Percentiles rank a stretch among this genome's conserved stretches.
These are phyloP conservation scores for Myanophis thanlyinensis DNA, from an alignment of 2,113 vertebrate species.

Conservation along the genomic window DNA sequence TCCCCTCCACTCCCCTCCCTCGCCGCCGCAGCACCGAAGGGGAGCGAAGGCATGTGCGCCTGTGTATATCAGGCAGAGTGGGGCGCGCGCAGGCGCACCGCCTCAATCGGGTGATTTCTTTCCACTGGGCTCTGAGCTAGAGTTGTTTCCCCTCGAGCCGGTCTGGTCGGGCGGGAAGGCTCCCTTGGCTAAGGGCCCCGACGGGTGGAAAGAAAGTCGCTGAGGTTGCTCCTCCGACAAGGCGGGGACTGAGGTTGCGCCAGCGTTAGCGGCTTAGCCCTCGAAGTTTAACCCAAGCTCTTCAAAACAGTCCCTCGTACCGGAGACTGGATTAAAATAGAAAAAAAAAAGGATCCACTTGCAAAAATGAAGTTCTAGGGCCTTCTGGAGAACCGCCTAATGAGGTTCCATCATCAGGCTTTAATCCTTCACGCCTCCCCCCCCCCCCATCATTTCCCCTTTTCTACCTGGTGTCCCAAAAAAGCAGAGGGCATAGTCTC, in stretches of 20 bases:
- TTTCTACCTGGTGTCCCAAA: background rate
- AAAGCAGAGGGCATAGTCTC: background rate
- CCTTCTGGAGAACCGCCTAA: background rate
- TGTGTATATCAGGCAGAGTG: background rate
- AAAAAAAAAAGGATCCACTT: background rate
- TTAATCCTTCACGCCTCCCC: background rate
- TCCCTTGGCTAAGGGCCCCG: conserved; percentile 48
- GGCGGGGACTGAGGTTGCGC: background rate
- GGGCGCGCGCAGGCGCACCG: conserved; percentile 12
- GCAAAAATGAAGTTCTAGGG: background rate
- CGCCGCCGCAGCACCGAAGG: conserved; percentile 32
- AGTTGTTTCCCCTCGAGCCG: conserved; percentile 16
- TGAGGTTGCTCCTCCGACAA: background rate
- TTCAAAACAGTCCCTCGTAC: background rate
- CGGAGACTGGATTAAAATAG: background rate
- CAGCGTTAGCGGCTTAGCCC: no score
- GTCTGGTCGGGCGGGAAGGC: conserved; percentile 48
- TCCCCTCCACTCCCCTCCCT: no score
- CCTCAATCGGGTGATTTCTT: background rate
- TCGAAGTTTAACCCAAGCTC: no score
- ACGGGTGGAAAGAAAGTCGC: no score
- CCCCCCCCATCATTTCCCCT: no score
- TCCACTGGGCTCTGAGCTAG: background rate
- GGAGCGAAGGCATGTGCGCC: conserved; percentile 11
- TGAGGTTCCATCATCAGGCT: no score